Evolutionary conservation across 1,140 invertebrate genomes (phyloP).

Genomic region (Dolichoris vasculosae): DNA sequence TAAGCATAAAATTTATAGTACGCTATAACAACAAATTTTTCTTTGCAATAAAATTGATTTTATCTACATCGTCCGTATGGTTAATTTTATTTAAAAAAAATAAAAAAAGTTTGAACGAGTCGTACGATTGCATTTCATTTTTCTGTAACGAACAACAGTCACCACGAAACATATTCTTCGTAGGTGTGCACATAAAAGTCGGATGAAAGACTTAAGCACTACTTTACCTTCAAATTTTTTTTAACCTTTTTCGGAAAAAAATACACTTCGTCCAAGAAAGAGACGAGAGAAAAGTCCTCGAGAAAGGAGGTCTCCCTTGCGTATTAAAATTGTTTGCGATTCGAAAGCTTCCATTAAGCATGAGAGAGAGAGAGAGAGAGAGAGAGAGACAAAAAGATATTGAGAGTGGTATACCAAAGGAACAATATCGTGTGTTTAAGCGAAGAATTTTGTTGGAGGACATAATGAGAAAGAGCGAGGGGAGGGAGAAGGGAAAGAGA

Average conservation of each 20-base stretch:
- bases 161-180: neutral
- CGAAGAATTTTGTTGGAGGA: conserved; percentile 29
- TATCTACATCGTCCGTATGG: neutral
- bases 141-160: neutral
- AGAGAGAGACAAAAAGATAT: neutral
- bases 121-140: neutral
- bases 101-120: neutral
- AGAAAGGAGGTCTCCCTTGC: conserved; percentile 16
- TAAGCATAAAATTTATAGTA: too few relatives aligned
- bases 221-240: neutral
- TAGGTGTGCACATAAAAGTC: conserved; percentile 1
- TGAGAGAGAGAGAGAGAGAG: neutral
- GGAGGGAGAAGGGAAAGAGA: neutral
- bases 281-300: conserved; percentile 23
- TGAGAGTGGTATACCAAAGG: neutral
- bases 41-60: too few relatives aligned
- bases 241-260: conserved; percentile 19
- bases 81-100: too few relatives aligned
- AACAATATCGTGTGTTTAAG: conserved; percentile 36
- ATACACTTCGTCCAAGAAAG: neutral
- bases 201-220: conserved; percentile 7
- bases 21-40: too few relatives aligned
- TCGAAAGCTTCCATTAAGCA: conserved; percentile 48
- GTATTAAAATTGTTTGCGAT: conserved; percentile 49
- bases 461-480: neutral